Percentiles rank a stretch among this genome's conserved stretches.
Conservation (phyloP, 1,140 invertebrate species). For the Hylaeus volcanicus region DNA sequence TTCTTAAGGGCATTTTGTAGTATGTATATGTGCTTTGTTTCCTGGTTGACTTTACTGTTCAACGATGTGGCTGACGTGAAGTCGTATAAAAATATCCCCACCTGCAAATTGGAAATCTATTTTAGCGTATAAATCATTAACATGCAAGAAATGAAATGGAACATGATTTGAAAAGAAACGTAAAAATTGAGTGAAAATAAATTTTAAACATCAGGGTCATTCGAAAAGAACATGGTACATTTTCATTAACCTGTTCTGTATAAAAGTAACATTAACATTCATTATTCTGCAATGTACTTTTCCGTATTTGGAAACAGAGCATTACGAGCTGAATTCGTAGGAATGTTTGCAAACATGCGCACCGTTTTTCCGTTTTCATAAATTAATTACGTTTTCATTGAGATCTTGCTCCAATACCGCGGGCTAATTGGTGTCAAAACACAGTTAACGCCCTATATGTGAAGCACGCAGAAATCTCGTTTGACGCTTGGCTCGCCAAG, state of each 20-base stretch:
- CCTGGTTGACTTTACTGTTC: constrained; percentile 72
- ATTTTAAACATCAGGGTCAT: no score
- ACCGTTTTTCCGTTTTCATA: background rate
- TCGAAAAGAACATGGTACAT: no score
- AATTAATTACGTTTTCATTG: constrained; percentile 26
- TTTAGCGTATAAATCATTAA: no score
- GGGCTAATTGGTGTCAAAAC: constrained; percentile 68
- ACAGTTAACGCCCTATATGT: constrained; percentile 79
- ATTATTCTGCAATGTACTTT: background rate
- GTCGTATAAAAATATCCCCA: constrained; percentile 78
- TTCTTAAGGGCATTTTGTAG: constrained; percentile 71
- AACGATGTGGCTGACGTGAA: constrained; percentile 75
- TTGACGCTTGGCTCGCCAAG: constrained; percentile 74
- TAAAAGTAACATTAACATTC: no score
- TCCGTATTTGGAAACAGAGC: background rate
- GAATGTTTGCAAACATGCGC: background rate
- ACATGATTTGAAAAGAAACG: no score
- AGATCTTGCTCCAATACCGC: background rate
- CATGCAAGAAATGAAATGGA: no score
- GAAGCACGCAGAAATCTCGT: constrained; percentile 74
- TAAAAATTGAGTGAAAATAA: no score
- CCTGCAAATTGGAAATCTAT: constrained; percentile 50
- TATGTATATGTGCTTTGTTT: constrained; percentile 76
- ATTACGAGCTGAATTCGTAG: background rate
- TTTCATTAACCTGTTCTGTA: no score